Evolutionary conservation across 2,888 invertebrate species (phyloP).

Genomic region (Lepidochrysops patricia): DNA sequence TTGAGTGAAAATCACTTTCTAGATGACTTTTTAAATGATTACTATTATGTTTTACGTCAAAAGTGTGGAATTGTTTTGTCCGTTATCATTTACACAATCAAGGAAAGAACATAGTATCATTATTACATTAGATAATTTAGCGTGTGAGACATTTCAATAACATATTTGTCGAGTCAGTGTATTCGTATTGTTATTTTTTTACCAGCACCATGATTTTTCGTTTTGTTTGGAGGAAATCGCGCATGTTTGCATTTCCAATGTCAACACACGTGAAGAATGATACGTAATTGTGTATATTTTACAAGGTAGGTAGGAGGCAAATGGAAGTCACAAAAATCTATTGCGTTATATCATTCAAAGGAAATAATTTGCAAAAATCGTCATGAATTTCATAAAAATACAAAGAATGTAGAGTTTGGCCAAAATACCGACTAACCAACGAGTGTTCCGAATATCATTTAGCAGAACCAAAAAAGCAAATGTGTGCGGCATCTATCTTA

Average conservation of each 20-base stretch:
- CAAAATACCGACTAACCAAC: not conserved
- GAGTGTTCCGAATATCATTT: not conserved
- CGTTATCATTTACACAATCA: not conserved
- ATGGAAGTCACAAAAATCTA: not conserved
- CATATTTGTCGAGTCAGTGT: not conserved
- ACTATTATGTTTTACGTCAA: not conserved
- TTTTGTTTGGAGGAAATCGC: constrained; percentile 4
- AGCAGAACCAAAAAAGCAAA: not conserved
- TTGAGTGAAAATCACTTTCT: too few species aligned
- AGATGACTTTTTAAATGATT: too few species aligned
- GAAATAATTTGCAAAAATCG: too few species aligned
- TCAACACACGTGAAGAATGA: constrained; percentile 8
- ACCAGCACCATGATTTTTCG: not conserved
- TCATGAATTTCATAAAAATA: too few species aligned
- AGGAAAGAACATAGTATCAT: not conserved
- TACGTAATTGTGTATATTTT: constrained; percentile 10
- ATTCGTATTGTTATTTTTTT: constrained; percentile 5
- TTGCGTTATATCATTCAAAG: too few species aligned
- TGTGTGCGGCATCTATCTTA: too few species aligned
- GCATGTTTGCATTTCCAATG: constrained; percentile 11
- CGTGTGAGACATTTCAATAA: not conserved
- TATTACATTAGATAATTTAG: not conserved
- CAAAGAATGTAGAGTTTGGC: too few species aligned
- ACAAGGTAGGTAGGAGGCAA: not conserved
- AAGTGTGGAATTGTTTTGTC: not conserved